A percentile compares a stretch with the other conserved stretches of the same genome.
phyloP scores from a whole-genome alignment of 1,140 invertebrate species.

The Aporrectodea caliginosa region DNA sequence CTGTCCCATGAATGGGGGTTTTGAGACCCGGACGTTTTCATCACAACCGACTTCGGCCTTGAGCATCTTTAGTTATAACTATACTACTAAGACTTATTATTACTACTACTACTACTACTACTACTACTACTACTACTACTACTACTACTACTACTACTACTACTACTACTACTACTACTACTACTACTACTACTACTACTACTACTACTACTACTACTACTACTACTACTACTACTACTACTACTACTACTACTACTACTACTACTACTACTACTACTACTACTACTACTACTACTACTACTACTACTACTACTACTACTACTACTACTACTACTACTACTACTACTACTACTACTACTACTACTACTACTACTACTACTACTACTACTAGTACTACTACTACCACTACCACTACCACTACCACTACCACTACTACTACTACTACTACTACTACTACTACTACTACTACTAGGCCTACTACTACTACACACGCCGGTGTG shows the following conservation, averaged over 20 bases:
- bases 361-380: slow-evolving; percentile 2
- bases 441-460: too few species aligned
- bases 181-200: slow-evolving; percentile 2
- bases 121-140: not conserved
- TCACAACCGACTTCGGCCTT: too few species aligned
- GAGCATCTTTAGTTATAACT: too few species aligned
- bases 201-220: slow-evolving; percentile 2
- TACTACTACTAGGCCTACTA: too few species aligned
- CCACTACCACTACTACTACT: too few species aligned
- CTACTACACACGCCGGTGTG: too few species aligned
- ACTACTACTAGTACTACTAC: too few species aligned
- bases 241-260: slow-evolving; percentile 2
- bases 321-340: slow-evolving; percentile 2
- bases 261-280: not conserved
- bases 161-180: not conserved
- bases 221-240: slow-evolving; percentile 3
- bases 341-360: slow-evolving; percentile 3
- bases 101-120: not conserved
- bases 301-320: slow-evolving; percentile 2
- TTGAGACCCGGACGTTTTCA: too few species aligned
- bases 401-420: too few species aligned
- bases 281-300: not conserved
- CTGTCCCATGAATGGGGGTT: too few species aligned
- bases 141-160: not conserved
- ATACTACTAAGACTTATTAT: too few species aligned